These are phyloP conservation scores for Pholis gunnellus DNA, from an alignment of 2,113 vertebrate genomes.

Conservation along the genomic window DNA sequence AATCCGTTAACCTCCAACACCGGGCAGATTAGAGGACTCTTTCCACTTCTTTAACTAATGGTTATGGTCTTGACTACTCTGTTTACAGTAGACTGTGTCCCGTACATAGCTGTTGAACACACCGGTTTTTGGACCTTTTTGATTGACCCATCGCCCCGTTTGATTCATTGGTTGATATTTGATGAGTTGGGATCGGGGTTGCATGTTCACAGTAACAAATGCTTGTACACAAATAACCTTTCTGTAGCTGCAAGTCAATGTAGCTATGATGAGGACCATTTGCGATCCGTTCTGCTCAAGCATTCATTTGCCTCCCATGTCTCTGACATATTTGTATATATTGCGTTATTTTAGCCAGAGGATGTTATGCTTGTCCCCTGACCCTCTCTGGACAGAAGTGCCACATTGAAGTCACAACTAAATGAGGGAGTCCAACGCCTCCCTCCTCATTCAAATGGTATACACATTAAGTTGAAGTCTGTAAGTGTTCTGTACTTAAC, in stretches of 20 bases:
- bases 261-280: neutral
- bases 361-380: neutral
- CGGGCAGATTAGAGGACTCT: neutral
- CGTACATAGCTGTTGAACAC: too few species aligned
- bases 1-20: neutral
- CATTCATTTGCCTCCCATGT: neutral
- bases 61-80: neutral
- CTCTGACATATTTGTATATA: neutral
- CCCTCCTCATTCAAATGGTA: neutral
- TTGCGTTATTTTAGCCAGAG: neutral
- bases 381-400: neutral
- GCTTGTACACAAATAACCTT: neutral
- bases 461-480: slow-evolving; percentile 13
- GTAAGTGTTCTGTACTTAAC: neutral
- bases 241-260: neutral
- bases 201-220: neutral
- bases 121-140: too few species aligned
- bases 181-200: too few species aligned
- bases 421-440: neutral
- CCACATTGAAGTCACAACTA: neutral
- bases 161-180: too few species aligned
- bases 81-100: too few species aligned
- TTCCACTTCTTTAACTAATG: neutral
- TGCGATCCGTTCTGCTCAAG: neutral
- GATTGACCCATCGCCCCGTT: too few species aligned